Conservation (phyloP, 1,140 invertebrate species). For the Bombus haemorrhoidalis region DNA sequence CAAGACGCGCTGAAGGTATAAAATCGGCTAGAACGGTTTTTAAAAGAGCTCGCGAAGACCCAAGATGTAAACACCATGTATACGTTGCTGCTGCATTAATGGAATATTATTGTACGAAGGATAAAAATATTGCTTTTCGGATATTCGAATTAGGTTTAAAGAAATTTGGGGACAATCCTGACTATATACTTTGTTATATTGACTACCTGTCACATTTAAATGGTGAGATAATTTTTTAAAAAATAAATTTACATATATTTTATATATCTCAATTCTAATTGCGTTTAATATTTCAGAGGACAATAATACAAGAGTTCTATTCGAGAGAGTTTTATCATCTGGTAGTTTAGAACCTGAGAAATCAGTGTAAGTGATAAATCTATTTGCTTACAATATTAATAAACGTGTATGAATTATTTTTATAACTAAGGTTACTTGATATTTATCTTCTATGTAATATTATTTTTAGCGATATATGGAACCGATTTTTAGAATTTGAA, state of each 20-base stretch:
- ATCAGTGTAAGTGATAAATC: constrained; percentile 88
- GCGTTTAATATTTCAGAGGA: constrained; percentile 89
- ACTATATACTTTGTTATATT: constrained; percentile 97
- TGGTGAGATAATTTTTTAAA: constrained; percentile 84
- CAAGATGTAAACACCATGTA: constrained; percentile 93
- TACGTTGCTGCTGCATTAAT: constrained; percentile 98
- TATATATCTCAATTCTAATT: not conserved
- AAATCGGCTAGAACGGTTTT: constrained; percentile 97
- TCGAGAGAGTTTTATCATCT: constrained; percentile 97
- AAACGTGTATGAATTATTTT: not conserved
- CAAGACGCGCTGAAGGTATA: constrained; percentile 97
- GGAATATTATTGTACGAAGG: constrained; percentile 99
- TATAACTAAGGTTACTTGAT: constrained; percentile 11
- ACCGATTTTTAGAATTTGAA: constrained; percentile 98
- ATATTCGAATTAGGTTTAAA: constrained; percentile 99
- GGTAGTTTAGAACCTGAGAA: constrained; percentile 96
- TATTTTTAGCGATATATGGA: constrained; percentile 96
- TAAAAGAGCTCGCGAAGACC: constrained; percentile 96
- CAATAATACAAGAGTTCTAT: constrained; percentile 98
- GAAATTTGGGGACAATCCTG: constrained; percentile 96
- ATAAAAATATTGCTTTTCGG: constrained; percentile 98
- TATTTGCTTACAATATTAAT: not conserved
- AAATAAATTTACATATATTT: not conserved
- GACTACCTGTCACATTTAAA: constrained; percentile 99
- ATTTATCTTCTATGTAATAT: constrained; percentile 14